A percentile compares a stretch with the other conserved stretches of the same genome.
Conservation (phyloP, 2,797 vertebrate species). For the Sebastiscus tertius region DNA sequence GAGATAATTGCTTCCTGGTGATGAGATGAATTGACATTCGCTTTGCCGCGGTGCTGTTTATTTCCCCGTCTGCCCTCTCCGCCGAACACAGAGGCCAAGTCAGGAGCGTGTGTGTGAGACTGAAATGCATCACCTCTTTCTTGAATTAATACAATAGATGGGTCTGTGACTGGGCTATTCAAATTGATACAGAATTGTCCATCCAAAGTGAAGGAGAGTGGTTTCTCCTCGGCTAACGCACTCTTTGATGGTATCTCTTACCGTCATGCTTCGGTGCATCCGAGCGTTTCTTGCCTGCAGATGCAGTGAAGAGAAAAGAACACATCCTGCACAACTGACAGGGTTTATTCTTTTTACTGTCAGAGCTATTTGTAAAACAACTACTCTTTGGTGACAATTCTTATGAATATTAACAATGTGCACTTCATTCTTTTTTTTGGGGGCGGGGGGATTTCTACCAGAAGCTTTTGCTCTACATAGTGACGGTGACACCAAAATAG, state of each 20-base stretch:
- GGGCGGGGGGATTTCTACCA: background rate
- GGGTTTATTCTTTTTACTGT: constrained; percentile 65
- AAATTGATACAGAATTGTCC: constrained; percentile 33
- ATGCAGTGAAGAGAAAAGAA: constrained; percentile 69
- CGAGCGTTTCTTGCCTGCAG: constrained; percentile 59
- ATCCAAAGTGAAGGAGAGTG: constrained; percentile 30
- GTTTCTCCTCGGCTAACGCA: constrained; percentile 37
- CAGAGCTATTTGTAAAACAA: constrained; percentile 57
- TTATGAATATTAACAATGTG: constrained; percentile 42
- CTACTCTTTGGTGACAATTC: constrained; percentile 26
- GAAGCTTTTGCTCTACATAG: constrained; percentile 4
- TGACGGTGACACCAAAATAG: constrained; percentile 22
- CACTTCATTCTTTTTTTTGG: background rate
- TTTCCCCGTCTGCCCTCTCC: constrained; percentile 12
- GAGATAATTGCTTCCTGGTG: constrained; percentile 58
- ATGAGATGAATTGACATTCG: constrained; percentile 60
- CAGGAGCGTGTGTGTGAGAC: constrained; percentile 1
- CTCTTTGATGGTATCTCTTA: constrained; percentile 66
- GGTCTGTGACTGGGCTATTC: constrained; percentile 8
- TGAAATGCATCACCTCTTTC: constrained; percentile 34
- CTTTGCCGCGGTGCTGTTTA: constrained; percentile 40
- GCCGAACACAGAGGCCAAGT: background rate
- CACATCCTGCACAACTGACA: constrained; percentile 69
- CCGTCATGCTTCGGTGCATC: constrained; percentile 60
- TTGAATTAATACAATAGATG: constrained; percentile 20